phyloP scores from a whole-genome alignment of 1,140 invertebrate species.

The Bacillus rossius region DNA sequence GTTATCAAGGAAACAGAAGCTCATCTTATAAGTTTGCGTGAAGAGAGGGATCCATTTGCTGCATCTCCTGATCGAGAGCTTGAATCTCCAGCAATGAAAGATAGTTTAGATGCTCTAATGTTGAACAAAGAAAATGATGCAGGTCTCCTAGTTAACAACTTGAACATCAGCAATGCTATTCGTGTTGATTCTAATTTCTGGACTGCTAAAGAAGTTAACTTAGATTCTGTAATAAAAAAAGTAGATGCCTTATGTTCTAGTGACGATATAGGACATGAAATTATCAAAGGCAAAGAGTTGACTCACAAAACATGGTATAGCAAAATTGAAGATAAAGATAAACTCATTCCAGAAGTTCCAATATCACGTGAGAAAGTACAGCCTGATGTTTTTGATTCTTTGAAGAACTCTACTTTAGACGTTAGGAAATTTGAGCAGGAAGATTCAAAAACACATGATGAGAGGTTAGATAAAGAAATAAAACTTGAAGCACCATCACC shows the following conservation, averaged over 20 bases:
- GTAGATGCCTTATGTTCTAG: conserved; percentile 55
- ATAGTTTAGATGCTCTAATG: not conserved
- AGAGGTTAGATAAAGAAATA: not conserved
- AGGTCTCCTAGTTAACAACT: not conserved
- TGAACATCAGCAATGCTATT: not conserved
- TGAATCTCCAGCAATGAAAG: not conserved
- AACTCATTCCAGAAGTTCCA: not conserved
- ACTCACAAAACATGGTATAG: conserved; percentile 7
- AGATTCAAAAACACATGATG: not conserved
- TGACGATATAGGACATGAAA: conserved; percentile 30
- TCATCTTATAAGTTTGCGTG: not conserved
- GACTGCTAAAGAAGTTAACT: conserved; percentile 69
- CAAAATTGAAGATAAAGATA: conserved; percentile 1
- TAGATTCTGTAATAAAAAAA: conserved; percentile 73
- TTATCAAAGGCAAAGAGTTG: no score
- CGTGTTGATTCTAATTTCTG: conserved; percentile 36
- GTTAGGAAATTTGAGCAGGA: not conserved
- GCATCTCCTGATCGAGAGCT: not conserved
- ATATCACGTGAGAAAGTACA: no score
- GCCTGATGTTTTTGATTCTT: no score
- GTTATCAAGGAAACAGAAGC: conserved; percentile 11
- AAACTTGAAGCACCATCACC: no score
- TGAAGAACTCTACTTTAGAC: no score
- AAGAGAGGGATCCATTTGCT: conserved; percentile 8
- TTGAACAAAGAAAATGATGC: not conserved